phyloP scores from a whole-genome alignment of 2,113 vertebrate species.

The Triplophysa rosa region DNA sequence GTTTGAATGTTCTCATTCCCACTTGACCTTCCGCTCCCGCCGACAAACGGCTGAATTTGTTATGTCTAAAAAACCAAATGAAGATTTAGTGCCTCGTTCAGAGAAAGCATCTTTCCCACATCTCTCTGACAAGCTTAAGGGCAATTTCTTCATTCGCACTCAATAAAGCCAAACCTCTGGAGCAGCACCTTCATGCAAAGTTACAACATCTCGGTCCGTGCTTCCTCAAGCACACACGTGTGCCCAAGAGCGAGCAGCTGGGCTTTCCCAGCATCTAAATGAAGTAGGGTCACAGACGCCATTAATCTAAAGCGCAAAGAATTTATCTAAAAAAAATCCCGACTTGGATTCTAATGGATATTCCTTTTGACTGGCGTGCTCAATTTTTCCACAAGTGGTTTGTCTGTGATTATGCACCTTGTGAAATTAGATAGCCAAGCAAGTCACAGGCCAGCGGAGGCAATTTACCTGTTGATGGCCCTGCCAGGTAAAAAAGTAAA shows the following conservation, averaged over 20 bases:
- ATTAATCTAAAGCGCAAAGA: slow-evolving; percentile 29
- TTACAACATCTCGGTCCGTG: slow-evolving; percentile 19
- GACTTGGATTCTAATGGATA: slow-evolving; percentile 25
- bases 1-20: neutral
- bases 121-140: neutral
- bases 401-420: slow-evolving; percentile 40
- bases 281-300: neutral
- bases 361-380: slow-evolving; percentile 31
- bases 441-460: slow-evolving; percentile 53
- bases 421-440: slow-evolving; percentile 47
- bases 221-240: neutral
- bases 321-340: neutral
- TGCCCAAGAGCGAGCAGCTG: neutral
- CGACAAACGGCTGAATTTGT: slow-evolving; percentile 3
- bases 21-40: neutral
- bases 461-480: slow-evolving; percentile 63
- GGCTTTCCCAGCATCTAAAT: neutral
- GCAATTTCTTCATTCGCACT: slow-evolving; percentile 21
- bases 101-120: slow-evolving; percentile 8
- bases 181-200: slow-evolving; percentile 13
- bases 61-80: neutral
- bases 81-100: slow-evolving; percentile 13
- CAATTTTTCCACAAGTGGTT: slow-evolving; percentile 27
- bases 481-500: slow-evolving; percentile 46
- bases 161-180: slow-evolving; percentile 25